Conservation (phyloP, 1,140 invertebrate species). For the Thaumatotibia leucotreta region DNA sequence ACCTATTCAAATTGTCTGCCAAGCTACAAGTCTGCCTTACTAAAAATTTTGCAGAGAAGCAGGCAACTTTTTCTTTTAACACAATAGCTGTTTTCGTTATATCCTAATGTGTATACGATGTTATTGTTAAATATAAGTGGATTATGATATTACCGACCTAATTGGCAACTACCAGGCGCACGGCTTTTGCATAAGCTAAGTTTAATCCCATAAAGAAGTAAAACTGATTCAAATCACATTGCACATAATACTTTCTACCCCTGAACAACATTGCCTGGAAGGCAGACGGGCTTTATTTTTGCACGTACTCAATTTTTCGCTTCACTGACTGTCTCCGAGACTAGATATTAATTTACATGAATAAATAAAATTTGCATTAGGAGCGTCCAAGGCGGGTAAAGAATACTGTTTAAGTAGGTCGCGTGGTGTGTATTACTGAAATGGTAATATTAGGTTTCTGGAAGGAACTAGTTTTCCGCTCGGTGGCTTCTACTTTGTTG, state of each 20-base stretch:
- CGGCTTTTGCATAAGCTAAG: slow-evolving; percentile 44
- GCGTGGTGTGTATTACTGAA: slow-evolving; percentile 12
- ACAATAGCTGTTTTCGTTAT: too few species aligned
- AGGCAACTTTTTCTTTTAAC: too few species aligned
- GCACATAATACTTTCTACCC: not conserved
- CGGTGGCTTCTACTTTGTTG: not conserved
- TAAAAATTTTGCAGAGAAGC: too few species aligned
- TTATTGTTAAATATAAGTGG: not conserved
- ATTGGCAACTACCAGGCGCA: slow-evolving; percentile 40
- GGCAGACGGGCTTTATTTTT: slow-evolving; percentile 59
- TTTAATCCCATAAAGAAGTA: not conserved
- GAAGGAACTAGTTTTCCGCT: slow-evolving; percentile 13
- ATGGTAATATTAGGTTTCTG: slow-evolving; percentile 5
- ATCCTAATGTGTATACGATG: not conserved
- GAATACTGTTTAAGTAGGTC: slow-evolving; percentile 56
- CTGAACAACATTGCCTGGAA: slow-evolving; percentile 13
- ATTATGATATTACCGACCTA: slow-evolving; percentile 23
- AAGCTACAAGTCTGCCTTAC: too few species aligned
- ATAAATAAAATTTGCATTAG: slow-evolving; percentile 77
- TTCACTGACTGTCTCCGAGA: slow-evolving; percentile 63
- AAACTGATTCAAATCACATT: not conserved
- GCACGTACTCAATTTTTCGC: slow-evolving; percentile 74
- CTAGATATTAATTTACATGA: slow-evolving; percentile 76
- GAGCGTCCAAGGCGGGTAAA: slow-evolving; percentile 53
- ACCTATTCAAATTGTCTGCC: too few species aligned